Evolutionary conservation across 2,888 invertebrate species (phyloP), one percentile per base, ranked within the genome.

Genomic region (Mythimna lalbum): DNA sequence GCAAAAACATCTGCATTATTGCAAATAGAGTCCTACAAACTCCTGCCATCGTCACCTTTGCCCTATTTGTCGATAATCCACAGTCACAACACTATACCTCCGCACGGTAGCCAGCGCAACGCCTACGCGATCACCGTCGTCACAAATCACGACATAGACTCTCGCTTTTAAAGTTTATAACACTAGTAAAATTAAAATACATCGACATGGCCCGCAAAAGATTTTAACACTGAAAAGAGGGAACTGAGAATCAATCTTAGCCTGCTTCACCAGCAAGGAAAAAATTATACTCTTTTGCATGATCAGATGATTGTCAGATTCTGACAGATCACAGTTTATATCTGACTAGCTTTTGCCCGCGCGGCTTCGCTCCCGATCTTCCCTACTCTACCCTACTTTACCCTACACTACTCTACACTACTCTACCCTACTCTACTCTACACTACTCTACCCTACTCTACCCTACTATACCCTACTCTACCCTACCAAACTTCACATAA

Each of bases 71-170:
- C 82, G 80, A 83, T 61, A 83, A 83, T 70, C 80, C 68, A 78
- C 65, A 21, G 49, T 52, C 63, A 73, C 88, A 84, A 56, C 88
- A 86, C 85, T 88, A 81, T 50, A 47, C 56, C 69, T 62, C 82
- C 80, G 82, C 81, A 90, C 93, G 85, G 93, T 92, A 94, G 93
- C 93, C 82, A 85, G 82, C 79, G 78, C 86, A 87, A 88, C 93
- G 88, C 93, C 93, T 89, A 93, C 94, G 77, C 90, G 73, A 80
- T 86, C 86, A 86, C 87, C 88, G 88, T 89, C 90, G 89, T 91
- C 91, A 94, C 94, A 94, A 94, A 94, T 94, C 93, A 93, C 89
- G 78, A 83, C 88, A 89, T 89, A 89, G 90, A 90, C 88, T 89
- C 90, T 91, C 87, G 89, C 89, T 92, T 93, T 92, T 91, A 87